Evolutionary conservation across 2,888 invertebrate species (phyloP), one percentile per base, ranked within the genome.

Genomic region (Galerucella nymphaeae): DNA sequence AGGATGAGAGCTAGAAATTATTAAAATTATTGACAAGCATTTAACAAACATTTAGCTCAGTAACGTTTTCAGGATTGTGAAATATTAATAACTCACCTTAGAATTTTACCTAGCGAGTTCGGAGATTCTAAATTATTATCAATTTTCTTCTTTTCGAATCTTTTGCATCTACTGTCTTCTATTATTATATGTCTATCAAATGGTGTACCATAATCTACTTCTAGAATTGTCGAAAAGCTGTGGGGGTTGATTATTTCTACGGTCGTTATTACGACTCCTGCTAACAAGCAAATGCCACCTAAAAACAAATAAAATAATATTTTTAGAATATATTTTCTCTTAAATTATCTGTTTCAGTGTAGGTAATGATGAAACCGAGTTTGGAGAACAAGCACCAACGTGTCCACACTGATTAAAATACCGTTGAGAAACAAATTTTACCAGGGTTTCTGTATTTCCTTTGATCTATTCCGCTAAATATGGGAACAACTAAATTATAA

Each of bases 191-290:
- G 96, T 61, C 96, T 89, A 86, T 96, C 96, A 84, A 96, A 97
- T 0, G 97, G 97, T 16, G 97, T 97, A 85, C 96, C 97, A 85
- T 96, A 97, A 87, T 97, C 96, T 59, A 97, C 94, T 86, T 96
- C 95, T 71, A 96, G 87, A 77, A 96, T 94, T 0, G 96, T 97
- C 58, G 96, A 96, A 88, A 97, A 97, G 80, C 93, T 92, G 86
- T 97, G 95, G 6, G 96, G 96, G 89, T 93, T 96, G 78, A 96
- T 90, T 83, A 96, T 89, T 86, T 96, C 96, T 77, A 97, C 89
- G 13, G 93, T 90, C 10, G 94, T 93, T 77, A 97, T 94, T 66
- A 95, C 87, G 18, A 94, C 87, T 11, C 97, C 97, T 18, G 93
- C 91, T 62, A 94, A 86, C 48, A 96, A 85, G 85, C 96, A 96